Conservation (phyloP, 2,888 invertebrate genomes). For the Himalopsyche kuldschensis region DNA sequence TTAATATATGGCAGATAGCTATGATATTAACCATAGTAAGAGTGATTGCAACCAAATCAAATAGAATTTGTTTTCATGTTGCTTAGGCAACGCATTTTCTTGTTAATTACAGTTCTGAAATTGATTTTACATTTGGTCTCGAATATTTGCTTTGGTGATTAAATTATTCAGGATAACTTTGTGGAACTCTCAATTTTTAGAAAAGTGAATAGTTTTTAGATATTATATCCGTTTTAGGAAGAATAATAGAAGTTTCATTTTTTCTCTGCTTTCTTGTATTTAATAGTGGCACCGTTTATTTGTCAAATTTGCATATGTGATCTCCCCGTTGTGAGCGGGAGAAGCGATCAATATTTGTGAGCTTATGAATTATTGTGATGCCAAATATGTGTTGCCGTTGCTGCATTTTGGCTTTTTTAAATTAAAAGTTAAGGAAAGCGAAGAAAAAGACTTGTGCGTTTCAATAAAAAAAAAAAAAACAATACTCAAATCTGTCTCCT, state of each 20-base stretch:
- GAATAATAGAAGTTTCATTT: not conserved
- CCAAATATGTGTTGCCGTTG: slow-evolving; percentile 30
- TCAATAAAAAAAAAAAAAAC: not conserved
- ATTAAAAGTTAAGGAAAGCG: not conserved
- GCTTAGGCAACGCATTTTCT: too few relatives aligned
- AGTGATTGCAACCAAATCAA: too few relatives aligned
- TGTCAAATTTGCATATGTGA: not conserved
- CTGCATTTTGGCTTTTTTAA: slow-evolving; percentile 32
- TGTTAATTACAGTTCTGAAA: too few relatives aligned
- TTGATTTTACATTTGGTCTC: too few relatives aligned
- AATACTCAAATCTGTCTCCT: not conserved
- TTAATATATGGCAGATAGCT: too few relatives aligned
- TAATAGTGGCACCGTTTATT: not conserved
- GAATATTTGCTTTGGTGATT: too few relatives aligned
- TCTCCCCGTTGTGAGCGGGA: not conserved
- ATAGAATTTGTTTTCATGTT: too few relatives aligned
- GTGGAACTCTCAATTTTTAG: not conserved
- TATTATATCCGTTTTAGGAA: not conserved
- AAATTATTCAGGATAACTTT: not conserved
- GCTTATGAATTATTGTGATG: slow-evolving; percentile 33
- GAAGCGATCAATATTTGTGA: slow-evolving; percentile 8
- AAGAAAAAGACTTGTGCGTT: slow-evolving; percentile 5
- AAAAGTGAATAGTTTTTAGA: not conserved
- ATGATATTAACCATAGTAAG: too few relatives aligned
- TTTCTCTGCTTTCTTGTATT: not conserved